Conservation (phyloP, 2,888 invertebrate species). For the Orthonychiurus folsomi region DNA sequence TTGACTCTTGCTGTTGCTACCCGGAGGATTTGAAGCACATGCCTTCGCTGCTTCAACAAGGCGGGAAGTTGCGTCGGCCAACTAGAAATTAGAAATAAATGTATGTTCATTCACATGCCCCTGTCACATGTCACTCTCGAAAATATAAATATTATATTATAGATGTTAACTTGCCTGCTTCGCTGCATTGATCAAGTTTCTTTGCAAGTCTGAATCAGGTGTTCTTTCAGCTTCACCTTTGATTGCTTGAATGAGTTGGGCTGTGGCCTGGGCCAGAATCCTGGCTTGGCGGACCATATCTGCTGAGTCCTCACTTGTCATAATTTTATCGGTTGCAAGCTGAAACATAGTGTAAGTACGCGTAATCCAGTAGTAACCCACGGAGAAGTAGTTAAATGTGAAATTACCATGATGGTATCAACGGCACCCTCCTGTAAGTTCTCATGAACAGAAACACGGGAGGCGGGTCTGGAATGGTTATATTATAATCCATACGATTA, state of each 20-base stretch:
- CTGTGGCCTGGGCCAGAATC: constrained; percentile 85
- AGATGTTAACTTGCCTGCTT: constrained; percentile 53
- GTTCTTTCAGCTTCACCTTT: constrained; percentile 87
- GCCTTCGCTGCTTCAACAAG: constrained; percentile 95
- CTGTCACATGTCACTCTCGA: no score
- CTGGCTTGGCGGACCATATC: constrained; percentile 93
- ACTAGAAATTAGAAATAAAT: constrained; percentile 21
- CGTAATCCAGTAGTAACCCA: no score
- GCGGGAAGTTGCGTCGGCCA: constrained; percentile 90
- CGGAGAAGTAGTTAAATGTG: no score
- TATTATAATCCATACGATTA: no score
- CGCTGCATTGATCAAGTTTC: constrained; percentile 84
- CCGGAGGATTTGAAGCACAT: constrained; percentile 77
- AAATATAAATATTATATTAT: no score
- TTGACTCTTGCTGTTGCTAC: constrained; percentile 63
- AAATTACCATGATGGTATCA: constrained; percentile 58
- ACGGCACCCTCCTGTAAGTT: constrained; percentile 71
- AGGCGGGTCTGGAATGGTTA: constrained; percentile 27
- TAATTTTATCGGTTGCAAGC: constrained; percentile 75
- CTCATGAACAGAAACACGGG: constrained; percentile 49
- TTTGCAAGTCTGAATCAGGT: constrained; percentile 78
- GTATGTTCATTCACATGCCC: constrained; percentile 4
- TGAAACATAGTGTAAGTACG: no score
- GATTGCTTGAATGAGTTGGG: constrained; percentile 85
- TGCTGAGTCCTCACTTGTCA: constrained; percentile 73